Evolutionary conservation across 2,888 invertebrate species (phyloP).

Genomic region (Sphaerophoria rueppellii): DNA sequence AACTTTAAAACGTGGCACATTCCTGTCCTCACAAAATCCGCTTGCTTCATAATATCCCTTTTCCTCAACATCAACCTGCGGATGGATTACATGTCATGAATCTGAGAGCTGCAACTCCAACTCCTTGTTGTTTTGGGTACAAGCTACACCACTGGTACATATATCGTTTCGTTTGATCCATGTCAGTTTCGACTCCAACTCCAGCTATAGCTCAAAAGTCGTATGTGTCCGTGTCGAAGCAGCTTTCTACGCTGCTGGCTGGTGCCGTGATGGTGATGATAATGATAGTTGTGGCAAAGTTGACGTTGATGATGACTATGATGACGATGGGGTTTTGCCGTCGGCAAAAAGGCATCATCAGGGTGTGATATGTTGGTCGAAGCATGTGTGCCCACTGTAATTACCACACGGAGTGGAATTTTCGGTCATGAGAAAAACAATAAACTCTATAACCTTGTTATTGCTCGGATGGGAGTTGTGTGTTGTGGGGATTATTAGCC

Average conservation of each 20-base stretch:
- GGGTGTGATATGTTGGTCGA: constrained; percentile 45
- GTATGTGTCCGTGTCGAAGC: constrained; percentile 29
- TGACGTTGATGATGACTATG: constrained; percentile 60
- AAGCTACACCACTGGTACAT: constrained; percentile 37
- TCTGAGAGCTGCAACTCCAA: constrained; percentile 35
- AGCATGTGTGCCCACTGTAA: constrained; percentile 70
- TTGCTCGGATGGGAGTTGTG: constrained; percentile 1
- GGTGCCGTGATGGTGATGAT: constrained; percentile 38
- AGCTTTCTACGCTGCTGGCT: too few relatives aligned
- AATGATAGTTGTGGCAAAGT: constrained; percentile 44
- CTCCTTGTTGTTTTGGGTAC: constrained; percentile 63
- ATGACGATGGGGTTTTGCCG: constrained; percentile 57
- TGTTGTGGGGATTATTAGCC: constrained; percentile 46
- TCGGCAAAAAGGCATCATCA: constrained; percentile 36
- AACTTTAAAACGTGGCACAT: constrained; percentile 57
- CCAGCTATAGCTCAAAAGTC: constrained; percentile 12
- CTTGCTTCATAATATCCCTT: constrained; percentile 16
- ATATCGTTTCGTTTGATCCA: constrained; percentile 16
- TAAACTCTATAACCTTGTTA: constrained; percentile 64
- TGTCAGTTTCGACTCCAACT: constrained; percentile 11
- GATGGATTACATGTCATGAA: constrained; percentile 72
- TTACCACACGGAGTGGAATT: constrained; percentile 70
- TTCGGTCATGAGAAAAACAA: constrained; percentile 70
- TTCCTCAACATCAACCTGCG: constrained; percentile 64
- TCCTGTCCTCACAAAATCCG: constrained; percentile 24